Base-by-base conservation (phyloP, 2,113 vertebrate genomes). In the Brachirus orientalis region DNA sequence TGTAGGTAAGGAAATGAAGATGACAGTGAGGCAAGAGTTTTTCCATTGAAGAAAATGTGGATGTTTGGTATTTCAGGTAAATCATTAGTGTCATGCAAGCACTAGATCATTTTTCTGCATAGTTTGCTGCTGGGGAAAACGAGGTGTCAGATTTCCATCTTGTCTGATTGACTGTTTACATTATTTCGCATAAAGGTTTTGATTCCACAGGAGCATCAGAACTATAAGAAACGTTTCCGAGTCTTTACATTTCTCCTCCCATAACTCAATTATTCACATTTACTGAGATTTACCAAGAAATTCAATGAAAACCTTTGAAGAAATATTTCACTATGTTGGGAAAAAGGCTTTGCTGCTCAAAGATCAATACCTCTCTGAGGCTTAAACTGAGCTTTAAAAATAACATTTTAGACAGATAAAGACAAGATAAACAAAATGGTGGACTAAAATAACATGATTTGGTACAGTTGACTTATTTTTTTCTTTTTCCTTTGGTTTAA, bases 51-150 rank as follows among this genome's bases (percentile, higher is more conserved):
- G 35, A 36, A 58, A 37, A 71, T 40, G 9, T 38, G 4, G 18
- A 19, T 20, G 22, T 38, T 7, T 4, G 8, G 37, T 48, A 3
- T 41, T 20, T 55, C 12, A 16, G 12, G 46, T 17, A 62, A 75
- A 68, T 68, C 45, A 50, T 11, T 57, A n/a, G n/a, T n/a, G 40
- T 16, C 33, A 37, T 28, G 11, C 22, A 28, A 28, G 22, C 22
- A 28, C 22, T 28, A 0, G 10, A 68, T 1, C 0, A 16, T 57
- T 41, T 36, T 44, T 45, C n/a, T 18, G 44, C 17, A 67, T n/a
- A 69, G 14, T 35, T 10, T 67, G 41, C 33, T 13, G 18, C 20
- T 51, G 54, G 22, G 68, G 35, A 57, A 2, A 2, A 38, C 22
- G 38, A 35, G 6, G 6, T 22, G 11, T 58, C 28, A 20, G 36